A percentile compares a stretch with the other conserved stretches of the same genome.
These are phyloP conservation scores for Crotalus horridus DNA, from an alignment of 2,113 vertebrate species.

Conservation along the genomic window DNA sequence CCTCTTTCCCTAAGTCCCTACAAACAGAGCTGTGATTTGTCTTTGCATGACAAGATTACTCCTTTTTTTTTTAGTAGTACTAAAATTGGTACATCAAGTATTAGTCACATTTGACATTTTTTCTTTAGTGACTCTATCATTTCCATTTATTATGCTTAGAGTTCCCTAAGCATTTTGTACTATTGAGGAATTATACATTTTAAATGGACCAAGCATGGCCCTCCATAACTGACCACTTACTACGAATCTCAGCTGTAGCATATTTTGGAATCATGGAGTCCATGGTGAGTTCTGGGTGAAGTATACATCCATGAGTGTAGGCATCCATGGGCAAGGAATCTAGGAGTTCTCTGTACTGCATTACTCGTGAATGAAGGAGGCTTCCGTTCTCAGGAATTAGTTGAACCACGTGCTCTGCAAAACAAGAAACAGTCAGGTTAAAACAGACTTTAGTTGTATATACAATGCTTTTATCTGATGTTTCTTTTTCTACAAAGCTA, in stretches of 20 bases:
- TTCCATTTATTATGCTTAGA: neutral
- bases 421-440: neutral
- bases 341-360: conserved; percentile 93
- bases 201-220: conserved; percentile 15
- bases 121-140: neutral
- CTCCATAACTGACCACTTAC: conserved; percentile 78
- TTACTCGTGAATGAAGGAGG: conserved; percentile 79
- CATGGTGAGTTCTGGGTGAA: conserved; percentile 96
- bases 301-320: conserved; percentile 98
- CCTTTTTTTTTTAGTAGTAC: neutral
- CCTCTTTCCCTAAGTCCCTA: neutral
- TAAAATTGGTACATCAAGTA: neutral
- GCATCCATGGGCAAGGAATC: conserved; percentile 97
- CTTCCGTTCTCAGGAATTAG: conserved; percentile 87
- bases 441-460: neutral
- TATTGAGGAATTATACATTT: neutral
- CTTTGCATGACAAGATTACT: neutral
- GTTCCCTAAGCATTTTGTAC: neutral
- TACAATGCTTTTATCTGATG: neutral
- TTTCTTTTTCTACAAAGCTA: neutral
- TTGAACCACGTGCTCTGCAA: conserved; percentile 82
- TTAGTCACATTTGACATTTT: neutral
- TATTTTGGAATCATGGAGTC: conserved; percentile 99
- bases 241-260: conserved; percentile 97
- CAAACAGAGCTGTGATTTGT: neutral